Conservation (phyloP, 2,113 vertebrate genomes). For the Dasyornis broadbenti region DNA sequence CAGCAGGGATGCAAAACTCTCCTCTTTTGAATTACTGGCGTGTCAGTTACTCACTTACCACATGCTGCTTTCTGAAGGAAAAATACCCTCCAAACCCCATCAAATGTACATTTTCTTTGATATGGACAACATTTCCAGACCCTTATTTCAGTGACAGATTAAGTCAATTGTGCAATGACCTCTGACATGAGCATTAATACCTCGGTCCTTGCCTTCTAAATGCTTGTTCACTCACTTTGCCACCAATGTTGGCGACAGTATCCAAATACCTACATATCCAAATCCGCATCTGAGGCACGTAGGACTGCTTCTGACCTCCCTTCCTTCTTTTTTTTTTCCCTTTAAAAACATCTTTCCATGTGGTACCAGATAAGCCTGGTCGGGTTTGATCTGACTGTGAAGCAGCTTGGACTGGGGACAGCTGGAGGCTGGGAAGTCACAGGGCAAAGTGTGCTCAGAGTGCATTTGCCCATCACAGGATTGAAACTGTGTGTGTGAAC, state of each 20-base stretch:
- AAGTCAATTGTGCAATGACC: conserved; percentile 30
- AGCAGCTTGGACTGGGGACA: background rate
- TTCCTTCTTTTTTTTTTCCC: background rate
- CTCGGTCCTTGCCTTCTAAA: background rate
- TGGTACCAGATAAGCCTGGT: background rate
- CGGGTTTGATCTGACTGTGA: background rate
- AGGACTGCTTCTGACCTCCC: background rate
- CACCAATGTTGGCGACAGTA: background rate
- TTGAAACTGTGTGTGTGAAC: background rate
- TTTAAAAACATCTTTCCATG: background rate
- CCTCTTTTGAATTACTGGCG: conserved; percentile 37
- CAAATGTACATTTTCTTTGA: conserved; percentile 39
- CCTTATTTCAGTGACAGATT: conserved; percentile 26
- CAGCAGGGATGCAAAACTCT: conserved; percentile 44
- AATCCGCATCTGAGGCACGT: background rate
- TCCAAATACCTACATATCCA: background rate
- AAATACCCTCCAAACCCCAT: background rate
- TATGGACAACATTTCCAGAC: conserved; percentile 3
- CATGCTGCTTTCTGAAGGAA: conserved; percentile 41
- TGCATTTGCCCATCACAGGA: background rate
- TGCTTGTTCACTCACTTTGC: background rate
- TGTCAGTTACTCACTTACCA: conserved; percentile 28
- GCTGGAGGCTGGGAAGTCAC: background rate
- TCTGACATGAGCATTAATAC: background rate
- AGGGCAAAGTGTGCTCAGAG: background rate